These are phyloP conservation scores for Portunus trituberculatus DNA, from an alignment of 1,140 invertebrate genomes.

Conservation along the genomic window DNA sequence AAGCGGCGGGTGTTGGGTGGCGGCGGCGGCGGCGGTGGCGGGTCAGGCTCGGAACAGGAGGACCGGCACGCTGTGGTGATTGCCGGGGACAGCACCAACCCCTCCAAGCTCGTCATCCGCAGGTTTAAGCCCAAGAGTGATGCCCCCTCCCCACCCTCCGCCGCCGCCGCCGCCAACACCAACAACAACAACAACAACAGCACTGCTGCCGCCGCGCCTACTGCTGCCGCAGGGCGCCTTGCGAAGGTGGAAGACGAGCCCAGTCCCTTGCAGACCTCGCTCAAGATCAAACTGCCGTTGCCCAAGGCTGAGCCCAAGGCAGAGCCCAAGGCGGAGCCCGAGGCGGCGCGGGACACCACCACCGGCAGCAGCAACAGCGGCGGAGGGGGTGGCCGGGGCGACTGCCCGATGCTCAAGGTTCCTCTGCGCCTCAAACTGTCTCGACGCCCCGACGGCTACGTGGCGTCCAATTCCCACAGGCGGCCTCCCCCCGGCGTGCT, in stretches of 20 bases:
- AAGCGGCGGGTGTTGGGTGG: slow-evolving; percentile 80
- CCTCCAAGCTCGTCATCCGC: slow-evolving; percentile 69
- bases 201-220: not conserved
- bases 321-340: not conserved
- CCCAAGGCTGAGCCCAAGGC: slow-evolving; percentile 57
- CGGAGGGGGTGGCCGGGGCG: slow-evolving; percentile 22
- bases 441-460: slow-evolving; percentile 73
- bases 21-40: not conserved
- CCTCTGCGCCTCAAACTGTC: slow-evolving; percentile 76
- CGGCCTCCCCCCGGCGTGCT: slow-evolving; percentile 53
- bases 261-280: slow-evolving; percentile 28
- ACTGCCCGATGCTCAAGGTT: slow-evolving; percentile 32
- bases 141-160: not conserved
- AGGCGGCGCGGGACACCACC: not conserved
- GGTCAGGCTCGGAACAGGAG: slow-evolving; percentile 49
- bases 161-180: not conserved
- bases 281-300: slow-evolving; percentile 61
- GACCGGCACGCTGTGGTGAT: slow-evolving; percentile 64
- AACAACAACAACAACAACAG: not conserved
- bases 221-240: not conserved
- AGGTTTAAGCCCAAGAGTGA: slow-evolving; percentile 64
- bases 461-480: slow-evolving; percentile 72
- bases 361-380: too few relatives aligned
- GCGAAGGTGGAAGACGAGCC: not conserved
- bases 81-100: slow-evolving; percentile 63